A percentile compares a stretch with the other conserved stretches of the same genome.
Conservation (phyloP, 2,113 vertebrate species). For the Atlantisia rogersi region DNA sequence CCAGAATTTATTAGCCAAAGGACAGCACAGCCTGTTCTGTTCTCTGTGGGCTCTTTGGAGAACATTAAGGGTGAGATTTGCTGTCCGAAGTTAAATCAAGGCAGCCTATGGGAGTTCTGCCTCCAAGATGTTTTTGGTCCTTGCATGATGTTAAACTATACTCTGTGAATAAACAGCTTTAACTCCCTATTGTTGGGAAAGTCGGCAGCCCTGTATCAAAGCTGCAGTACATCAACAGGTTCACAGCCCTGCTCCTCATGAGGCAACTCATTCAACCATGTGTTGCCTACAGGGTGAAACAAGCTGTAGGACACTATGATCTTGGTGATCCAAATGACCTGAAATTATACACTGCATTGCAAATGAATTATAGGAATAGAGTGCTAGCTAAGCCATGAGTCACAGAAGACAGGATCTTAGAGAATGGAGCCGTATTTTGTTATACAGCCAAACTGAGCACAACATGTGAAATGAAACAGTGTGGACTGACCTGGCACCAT, state of each 20-base stretch:
- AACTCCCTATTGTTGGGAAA: neutral
- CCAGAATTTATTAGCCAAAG: neutral
- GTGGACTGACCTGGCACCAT: neutral
- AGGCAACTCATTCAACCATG: neutral
- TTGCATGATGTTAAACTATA: neutral
- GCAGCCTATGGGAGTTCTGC: neutral
- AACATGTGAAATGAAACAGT: neutral
- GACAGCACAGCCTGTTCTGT: neutral
- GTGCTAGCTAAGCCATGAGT: neutral
- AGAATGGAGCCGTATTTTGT: neutral
- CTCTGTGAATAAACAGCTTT: neutral
- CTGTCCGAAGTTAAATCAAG: neutral
- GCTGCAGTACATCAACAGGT: neutral
- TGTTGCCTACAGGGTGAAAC: neutral
- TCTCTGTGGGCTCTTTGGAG: neutral
- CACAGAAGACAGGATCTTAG: neutral
- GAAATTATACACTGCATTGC: neutral
- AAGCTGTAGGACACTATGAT: neutral
- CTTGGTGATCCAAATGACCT: neutral
- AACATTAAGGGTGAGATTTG: neutral
- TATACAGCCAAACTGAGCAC: neutral
- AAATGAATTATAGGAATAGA: neutral
- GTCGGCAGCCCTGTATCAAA: neutral
- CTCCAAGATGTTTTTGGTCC: neutral
- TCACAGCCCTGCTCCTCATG: neutral